phyloP scores from a whole-genome alignment of 2,113 vertebrate genomes.

The Lepidothrix coronata region DNA sequence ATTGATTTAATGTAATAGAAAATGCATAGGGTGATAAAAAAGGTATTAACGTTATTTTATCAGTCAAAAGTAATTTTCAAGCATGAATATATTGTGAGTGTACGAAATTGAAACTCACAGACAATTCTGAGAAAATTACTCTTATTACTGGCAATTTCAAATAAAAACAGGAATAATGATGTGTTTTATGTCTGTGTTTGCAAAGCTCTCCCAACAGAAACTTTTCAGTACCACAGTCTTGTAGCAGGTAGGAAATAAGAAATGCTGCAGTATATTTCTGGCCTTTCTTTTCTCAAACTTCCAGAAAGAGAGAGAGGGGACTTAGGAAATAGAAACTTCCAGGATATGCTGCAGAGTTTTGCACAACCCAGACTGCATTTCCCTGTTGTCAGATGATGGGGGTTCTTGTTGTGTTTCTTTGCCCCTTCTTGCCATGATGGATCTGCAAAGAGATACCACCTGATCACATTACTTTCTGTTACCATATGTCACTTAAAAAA shows the following conservation, averaged over 20 bases:
- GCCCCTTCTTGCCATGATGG: background rate
- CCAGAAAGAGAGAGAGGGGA: background rate
- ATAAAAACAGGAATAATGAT: background rate
- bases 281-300: background rate
- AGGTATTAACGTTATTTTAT: slow-evolving; percentile 39
- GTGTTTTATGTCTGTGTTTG: background rate
- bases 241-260: background rate
- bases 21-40: slow-evolving; percentile 11
- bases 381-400: background rate
- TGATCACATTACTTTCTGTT: slow-evolving; percentile 24
- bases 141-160: slow-evolving; percentile 22
- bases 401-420: background rate
- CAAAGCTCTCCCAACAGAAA: background rate
- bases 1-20: slow-evolving; percentile 36
- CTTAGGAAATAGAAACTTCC: background rate
- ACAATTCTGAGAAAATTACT: background rate
- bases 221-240: background rate
- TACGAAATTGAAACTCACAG: background rate
- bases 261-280: background rate
- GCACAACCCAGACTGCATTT: background rate
- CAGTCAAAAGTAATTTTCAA: slow-evolving; percentile 33
- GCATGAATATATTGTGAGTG: slow-evolving; percentile 29
- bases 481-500: slow-evolving; percentile 5
- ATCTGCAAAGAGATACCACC: background rate
- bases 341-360: background rate